A percentile compares a stretch with the other conserved stretches of the same genome.
Evolutionary conservation across 2,888 invertebrate species (phyloP).

Genomic region (Nymphalis c-album): DNA sequence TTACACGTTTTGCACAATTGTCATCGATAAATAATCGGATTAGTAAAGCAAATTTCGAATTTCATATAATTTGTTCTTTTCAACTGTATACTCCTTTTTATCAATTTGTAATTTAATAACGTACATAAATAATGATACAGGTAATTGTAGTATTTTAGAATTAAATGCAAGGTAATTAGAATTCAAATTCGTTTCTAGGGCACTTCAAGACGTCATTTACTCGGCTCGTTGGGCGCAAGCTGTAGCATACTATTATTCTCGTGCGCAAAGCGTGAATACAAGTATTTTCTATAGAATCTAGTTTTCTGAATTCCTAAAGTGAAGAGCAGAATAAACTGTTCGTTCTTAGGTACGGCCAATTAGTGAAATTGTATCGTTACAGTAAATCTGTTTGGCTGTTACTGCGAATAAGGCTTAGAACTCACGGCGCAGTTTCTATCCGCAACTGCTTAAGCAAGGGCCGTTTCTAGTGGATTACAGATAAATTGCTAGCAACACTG

Average conservation of each 20-base stretch:
- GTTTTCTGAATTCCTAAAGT: constrained; percentile 23
- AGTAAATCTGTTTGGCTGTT: constrained; percentile 9
- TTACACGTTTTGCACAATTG: too few relatives aligned
- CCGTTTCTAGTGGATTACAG: too few relatives aligned
- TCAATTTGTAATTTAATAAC: background rate
- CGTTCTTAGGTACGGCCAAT: constrained; percentile 15
- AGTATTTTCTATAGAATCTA: constrained; percentile 25
- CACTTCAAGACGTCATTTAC: constrained; percentile 20
- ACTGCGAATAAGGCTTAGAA: constrained; percentile 8
- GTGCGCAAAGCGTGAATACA: constrained; percentile 28
- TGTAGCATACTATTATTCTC: constrained; percentile 29
- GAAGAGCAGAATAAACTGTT: constrained; percentile 12
- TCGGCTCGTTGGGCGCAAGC: constrained; percentile 20
- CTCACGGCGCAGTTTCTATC: background rate
- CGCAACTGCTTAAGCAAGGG: too few relatives aligned
- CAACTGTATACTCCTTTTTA: too few relatives aligned
- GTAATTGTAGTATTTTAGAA: background rate
- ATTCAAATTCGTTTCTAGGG: background rate
- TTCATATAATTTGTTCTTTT: too few relatives aligned
- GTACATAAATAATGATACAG: background rate
- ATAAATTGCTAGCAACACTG: too few relatives aligned
- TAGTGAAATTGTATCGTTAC: constrained; percentile 11
- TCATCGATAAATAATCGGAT: too few relatives aligned
- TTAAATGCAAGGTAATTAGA: background rate
- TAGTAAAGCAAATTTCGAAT: too few relatives aligned